A percentile compares a stretch with the other conserved stretches of the same genome.
These are phyloP conservation scores for Halcyon badia DNA, from an alignment of 2,797 vertebrate genomes.

Conservation along the genomic window DNA sequence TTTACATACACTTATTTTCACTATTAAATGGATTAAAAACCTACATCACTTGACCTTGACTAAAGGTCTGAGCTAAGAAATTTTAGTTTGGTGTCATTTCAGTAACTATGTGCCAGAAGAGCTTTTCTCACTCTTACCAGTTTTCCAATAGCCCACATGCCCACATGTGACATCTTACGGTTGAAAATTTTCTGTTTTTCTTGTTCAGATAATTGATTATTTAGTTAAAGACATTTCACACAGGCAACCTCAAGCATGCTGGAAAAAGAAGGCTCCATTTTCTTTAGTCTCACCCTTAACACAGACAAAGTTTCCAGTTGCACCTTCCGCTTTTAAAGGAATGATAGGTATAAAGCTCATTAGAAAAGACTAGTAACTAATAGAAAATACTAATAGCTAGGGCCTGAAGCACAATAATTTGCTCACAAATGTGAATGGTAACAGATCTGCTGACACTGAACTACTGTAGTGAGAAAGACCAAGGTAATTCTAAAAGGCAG, in stretches of 20 bases:
- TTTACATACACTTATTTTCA: background rate
- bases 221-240: background rate
- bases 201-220: background rate
- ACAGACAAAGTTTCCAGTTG: background rate
- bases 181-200: background rate
- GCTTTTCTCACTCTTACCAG: background rate
- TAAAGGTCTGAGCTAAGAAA: background rate
- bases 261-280: background rate
- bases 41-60: background rate
- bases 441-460: background rate
- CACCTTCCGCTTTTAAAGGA: background rate
- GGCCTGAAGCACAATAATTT: background rate
- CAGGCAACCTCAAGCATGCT: accelerated
- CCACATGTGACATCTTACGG: background rate
- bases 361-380: background rate
- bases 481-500: background rate
- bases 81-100: background rate
- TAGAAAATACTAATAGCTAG: background rate
- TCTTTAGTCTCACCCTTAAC: background rate
- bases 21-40: background rate
- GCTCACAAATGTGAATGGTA: background rate
- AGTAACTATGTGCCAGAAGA: background rate
- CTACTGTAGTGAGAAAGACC: background rate
- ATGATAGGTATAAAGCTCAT: background rate
- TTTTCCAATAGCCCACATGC: background rate